Base-by-base conservation (phyloP, 1,140 invertebrate species). In the Orchestia grillus region DNA sequence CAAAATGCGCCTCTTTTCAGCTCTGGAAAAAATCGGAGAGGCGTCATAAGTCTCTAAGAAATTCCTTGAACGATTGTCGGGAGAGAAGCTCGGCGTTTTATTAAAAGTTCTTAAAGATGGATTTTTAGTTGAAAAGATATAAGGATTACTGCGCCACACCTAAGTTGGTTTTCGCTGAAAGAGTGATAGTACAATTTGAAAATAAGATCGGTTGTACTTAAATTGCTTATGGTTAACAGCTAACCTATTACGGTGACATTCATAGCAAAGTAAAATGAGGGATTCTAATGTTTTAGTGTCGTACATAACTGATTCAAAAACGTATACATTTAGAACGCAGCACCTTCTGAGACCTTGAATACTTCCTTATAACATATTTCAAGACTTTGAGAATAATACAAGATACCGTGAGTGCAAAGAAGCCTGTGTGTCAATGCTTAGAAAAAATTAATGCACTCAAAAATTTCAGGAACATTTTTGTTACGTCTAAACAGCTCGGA, bases 31-130 rank as follows among this genome's bases (percentile, higher is more conserved):
- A 77, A 77, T 77, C 62, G 62, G 62, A 77, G 62, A 77, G 62
- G 62, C 62, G 62, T 77, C 62, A 77, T 77, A 77, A 77, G 62
- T 77, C 62, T 77, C 62, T 77, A 77, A 77, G 62, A 77, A 77
- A 77, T 77, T 77, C 62, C 11, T 77, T 77, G 62, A 77, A 77
- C 62, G 62, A 77, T 77, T 77, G 62, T 1, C 62, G 62, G 36
- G 62, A 77, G 36, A 77, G 62, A 77, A 77, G 28, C 62, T 77
- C 15, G 28, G 15, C 15, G 62, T 77, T 77, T 77, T 77, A 77
- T 77, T 77, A 77, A 77, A 77, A 77, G 62, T 77, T 77, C 28
- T 77, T 15, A 77, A 28, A 77, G 62, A 77, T 77, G 62, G 62
- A 77, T 15, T 77, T 77, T 77, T 15, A 23, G 62, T 36, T 77